Conservation (phyloP, 2,113 vertebrate genomes). For the zebrafish (Danio rerio) region GRCz12tu NC_133181.1:47997501-47998000, state of each 20-base stretch:
- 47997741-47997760: constrained; percentile 74
- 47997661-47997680: constrained; percentile 67
- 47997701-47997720: constrained; percentile 78
- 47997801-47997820: constrained; percentile 75
- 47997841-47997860: constrained; percentile 76
- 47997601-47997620: constrained; percentile 54
- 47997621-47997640: constrained; percentile 38
- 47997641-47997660: constrained; percentile 61
- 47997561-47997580: constrained; percentile 26
- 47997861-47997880: constrained; percentile 39
- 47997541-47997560: constrained; percentile 33
- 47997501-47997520: constrained; percentile 27
- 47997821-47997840: constrained; percentile 82
- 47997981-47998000: too few relatives aligned
- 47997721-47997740: constrained; percentile 86
- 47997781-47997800: constrained; percentile 79
- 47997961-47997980: too few relatives aligned
- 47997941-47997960: not conserved
- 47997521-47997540: constrained; percentile 23
- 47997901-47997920: not conserved
- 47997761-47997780: constrained; percentile 75
- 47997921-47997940: not conserved
- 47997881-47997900: constrained; percentile 31
- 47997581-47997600: constrained; percentile 45
- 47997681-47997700: constrained; percentile 78